Base-by-base conservation (phyloP, 1,140 invertebrate genomes). In the Drosophila navojoa region DNA sequence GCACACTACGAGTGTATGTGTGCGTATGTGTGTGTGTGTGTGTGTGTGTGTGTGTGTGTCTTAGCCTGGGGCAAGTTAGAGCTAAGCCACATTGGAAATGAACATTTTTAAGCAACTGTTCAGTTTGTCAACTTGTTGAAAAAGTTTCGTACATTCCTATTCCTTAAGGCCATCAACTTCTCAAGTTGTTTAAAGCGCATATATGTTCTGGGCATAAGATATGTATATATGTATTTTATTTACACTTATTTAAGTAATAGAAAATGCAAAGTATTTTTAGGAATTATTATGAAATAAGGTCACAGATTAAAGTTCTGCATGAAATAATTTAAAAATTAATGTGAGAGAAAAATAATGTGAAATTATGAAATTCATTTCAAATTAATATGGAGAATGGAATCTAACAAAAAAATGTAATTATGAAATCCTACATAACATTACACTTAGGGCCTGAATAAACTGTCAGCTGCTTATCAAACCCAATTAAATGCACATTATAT, bases 21-120 rank as follows among this genome's bases (percentile, higher is more conserved):
- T 78, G 60, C 27, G 27, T 29, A 4, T 47, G 53, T 40, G 63
- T 81, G 79, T 79, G 63, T 38, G 63, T 38, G n/a, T 42, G 52
- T 35, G 68, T 77, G 78, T 78, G 60, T 35, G 27, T 29, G 27
- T 47, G 53, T 40, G 63, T 81, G 79, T 79, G 63, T 38, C 40
- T 47, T 60, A 72, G 81, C 81, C 66, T 67, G 71, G 55, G 22
- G 40, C 42, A 38, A 53, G 47, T 35, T 45, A 60, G 32, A 44
- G 25, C 45, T 35, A 32, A 49, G 32, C 54, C 54, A n/a, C 44
- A 49, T 29, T 27, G 7, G 42, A 42, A 10, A 10, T 47, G 25
- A 59, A 66, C 52, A 57, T 47, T 66, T 44, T 66, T 57, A 71
- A 71, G 61, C 40, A 52, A 47, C 47, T 25, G 25, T 66, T 52